Base-by-base conservation (phyloP, 2,113 vertebrate genomes). In the Vombatus ursinus region DNA sequence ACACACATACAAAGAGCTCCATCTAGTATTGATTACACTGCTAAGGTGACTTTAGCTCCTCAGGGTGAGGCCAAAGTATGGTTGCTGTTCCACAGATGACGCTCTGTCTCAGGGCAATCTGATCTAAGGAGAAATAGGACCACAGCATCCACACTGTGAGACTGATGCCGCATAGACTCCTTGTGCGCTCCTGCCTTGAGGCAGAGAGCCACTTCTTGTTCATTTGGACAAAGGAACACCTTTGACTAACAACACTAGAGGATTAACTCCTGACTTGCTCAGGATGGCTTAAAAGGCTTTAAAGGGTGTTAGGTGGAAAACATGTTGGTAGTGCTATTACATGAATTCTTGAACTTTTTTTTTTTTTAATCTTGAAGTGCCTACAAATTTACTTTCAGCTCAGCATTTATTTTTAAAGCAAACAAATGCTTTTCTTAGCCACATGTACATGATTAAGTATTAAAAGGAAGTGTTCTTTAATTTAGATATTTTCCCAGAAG, bases 361-460 rank as follows among this genome's bases (percentile, higher is more conserved):
- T 47, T 24, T n/a, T n/a, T n/a, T n/a, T n/a, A n/a, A 92, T 6
- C 51, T 44, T 44, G 91, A 93, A 94, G 24, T 90, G 52, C 51
- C 47, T 48, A 77, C 24, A 6, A 50, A 89, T 84, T 57, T 68
- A 47, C 92, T 84, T 37, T 89, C 57, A 93, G 90, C 25, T 50
- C 10, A 90, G 47, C 24, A 50, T 31, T 50, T 90, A 90, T 90
- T 53, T 48, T 31, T 91, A 57, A 95, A 8, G 10, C 31, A 97
- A 90, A 57, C 25, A 14, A 14, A 23, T 26, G 24, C 50, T 91
- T n/a, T 96, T 89, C 54, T 54, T 89, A 28, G 90, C 77, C 91
- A 89, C 57, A 91, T 90, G 94, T 48, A 95, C 89, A 95, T 89
- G 95, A 94, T 92, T 92, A 57, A 57, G 92, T 52, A 93, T 8